Evolutionary conservation across 2,797 vertebrate genomes (phyloP), one percentile per base, ranked within the genome.

Genomic region (Euphonia xanthogaster): DNA sequence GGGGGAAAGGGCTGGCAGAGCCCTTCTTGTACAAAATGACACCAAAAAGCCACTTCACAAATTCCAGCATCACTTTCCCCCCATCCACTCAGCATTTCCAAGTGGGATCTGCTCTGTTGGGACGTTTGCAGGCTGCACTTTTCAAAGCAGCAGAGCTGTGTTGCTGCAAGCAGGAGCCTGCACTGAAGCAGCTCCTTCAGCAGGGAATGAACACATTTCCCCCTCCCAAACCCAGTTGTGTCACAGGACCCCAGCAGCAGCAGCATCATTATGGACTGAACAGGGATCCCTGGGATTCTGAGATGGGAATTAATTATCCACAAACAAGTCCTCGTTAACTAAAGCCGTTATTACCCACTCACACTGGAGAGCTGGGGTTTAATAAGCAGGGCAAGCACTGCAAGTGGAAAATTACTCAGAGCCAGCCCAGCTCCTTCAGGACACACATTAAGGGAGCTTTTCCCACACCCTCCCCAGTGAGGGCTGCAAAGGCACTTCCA

Each of bases 241-340:
- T 35, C 37, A 58, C 62, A 83, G 58, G 71, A 66, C 57, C 71
- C 16, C 33, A 20, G 12, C 50, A 66, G 57, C 33, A 82, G 19
- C 62, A 63, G 1, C 58, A 21, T 2, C 50, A 30, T 23, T 9
- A n/a, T 23, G 0, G 1, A 33, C 18, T 39, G 35, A 27, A 22
- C 33, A 24, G 45, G 54, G 51, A 55, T 37, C 71, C 47, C 24
- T 4, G 30, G 31, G 44, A 35, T 22, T 54, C 20, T 40, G 55
- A 66, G 67, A 86, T 9, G 62, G 73, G 61, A 25, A 72, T n/a
- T 71, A 71, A 66, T 60, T 53, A 70, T 33, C 35, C 63, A 45
- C 73, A 65, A 55, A 22, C 8, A 42, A 67, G 45, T 4, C 45
- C 50, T 47, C 1, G 4, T 16, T 71, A 62, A 35, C 60, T 33